Evolutionary conservation across 2,797 vertebrate species (phyloP), one percentile per base, ranked within the genome.

Genomic region (Knipowitschia caucasica): DNA sequence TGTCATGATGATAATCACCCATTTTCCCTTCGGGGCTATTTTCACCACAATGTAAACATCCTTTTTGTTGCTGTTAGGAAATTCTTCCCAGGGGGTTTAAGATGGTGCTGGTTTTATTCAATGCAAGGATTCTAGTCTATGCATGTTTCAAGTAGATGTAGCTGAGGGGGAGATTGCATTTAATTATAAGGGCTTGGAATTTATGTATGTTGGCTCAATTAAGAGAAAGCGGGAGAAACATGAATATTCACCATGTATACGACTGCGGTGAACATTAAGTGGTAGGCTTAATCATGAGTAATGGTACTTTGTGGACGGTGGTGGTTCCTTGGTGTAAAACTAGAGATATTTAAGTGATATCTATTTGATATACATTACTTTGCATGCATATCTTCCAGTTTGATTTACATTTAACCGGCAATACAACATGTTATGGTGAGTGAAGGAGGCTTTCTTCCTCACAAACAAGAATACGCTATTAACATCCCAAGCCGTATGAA

Each of bases 401-500:
- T n/a, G n/a, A n/a, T n/a, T n/a, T n/a, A 6, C 31, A 14, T 34
- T 4, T 14, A 34, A 11, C 7, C 15, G 17, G 17, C 34, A 15
- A 36, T 36, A 15, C 17, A 15, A 36, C 15, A 36, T 34, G 31
- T n/a, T n/a, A 36, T 15, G 7, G n/a, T 8, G 17, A 8, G 14
- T 36, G 34, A 12, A 36, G 10, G 20, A 14, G 10, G 39, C 39
- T 14, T 9, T 4, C n/a, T 23, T 42, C 5, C 21, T 23, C 15
- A 24, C 14, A 43, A 43, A 43, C 23, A 25, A 43, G 20, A 25
- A 43, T 43, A 43, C 7, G 21, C 21, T 12, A 40, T 2, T 40
- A 25, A 43, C 26, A 30, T 20, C 15, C 7, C 27, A 25, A 38
- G 56, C 57, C 42, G 34, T 43, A 67, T 31, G 51, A 60, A 50